A percentile compares a stretch with the other conserved stretches of the same genome.
These are phyloP conservation scores for Phymanthus crucifer DNA, from an alignment of 92 coral and sea anemone genomes.

Conservation along the genomic window DNA sequence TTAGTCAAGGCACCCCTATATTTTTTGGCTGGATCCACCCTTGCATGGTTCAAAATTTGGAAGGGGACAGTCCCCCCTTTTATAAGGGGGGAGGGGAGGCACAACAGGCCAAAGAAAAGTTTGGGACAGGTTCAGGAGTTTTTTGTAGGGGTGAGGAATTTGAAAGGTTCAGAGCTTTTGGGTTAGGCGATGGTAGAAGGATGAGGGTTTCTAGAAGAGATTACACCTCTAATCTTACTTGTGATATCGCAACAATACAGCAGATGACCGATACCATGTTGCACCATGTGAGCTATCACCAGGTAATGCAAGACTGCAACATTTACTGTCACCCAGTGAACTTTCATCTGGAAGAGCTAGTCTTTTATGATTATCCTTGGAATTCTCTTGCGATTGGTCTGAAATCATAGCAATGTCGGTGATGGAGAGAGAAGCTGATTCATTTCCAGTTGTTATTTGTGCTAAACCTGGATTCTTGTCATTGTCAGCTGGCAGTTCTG, in stretches of 20 bases:
- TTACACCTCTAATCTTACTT: slow-evolving; percentile 67
- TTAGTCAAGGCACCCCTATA: no score
- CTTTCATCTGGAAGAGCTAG: neutral
- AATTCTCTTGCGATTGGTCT: neutral
- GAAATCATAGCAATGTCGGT: neutral
- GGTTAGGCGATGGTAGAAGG: neutral
- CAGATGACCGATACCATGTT: slow-evolving; percentile 93
- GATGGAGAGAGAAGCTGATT: neutral
- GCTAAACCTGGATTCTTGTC: slow-evolving; percentile 11
- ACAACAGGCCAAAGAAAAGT: no score
- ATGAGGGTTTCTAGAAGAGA: no score
- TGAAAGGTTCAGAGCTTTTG: neutral
- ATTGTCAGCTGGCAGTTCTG: slow-evolving; percentile 6
- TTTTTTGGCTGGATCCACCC: no score
- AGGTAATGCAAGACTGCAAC: slow-evolving; percentile 43
- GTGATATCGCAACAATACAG: slow-evolving; percentile 82
- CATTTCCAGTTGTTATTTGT: neutral
- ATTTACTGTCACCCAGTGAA: neutral
- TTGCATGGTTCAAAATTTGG: no score
- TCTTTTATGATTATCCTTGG: neutral
- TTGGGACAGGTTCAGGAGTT: no score
- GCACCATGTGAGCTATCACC: slow-evolving; percentile 89
- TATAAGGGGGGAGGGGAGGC: no score
- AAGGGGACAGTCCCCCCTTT: no score
- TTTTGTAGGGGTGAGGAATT: no score